These are phyloP conservation scores for Oenanthe melanoleuca DNA, from an alignment of 2,113 vertebrate genomes.

Conservation along the genomic window DNA sequence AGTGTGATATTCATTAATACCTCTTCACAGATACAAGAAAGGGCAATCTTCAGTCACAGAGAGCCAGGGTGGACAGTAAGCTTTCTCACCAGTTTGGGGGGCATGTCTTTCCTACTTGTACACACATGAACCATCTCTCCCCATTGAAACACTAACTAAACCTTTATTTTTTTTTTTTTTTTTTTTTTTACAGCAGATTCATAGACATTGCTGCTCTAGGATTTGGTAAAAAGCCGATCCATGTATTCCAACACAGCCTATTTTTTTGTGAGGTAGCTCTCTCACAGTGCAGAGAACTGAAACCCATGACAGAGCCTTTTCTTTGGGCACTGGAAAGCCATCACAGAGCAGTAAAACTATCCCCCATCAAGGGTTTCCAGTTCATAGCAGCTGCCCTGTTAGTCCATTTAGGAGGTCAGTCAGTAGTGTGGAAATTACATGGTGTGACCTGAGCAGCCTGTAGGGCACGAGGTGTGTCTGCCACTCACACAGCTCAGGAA, in stretches of 20 bases:
- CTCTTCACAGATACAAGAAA: background rate
- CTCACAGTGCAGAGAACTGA: background rate
- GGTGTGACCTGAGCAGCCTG: background rate
- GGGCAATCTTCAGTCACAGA: background rate
- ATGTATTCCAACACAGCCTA: background rate
- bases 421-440: background rate
- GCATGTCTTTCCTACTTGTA: background rate
- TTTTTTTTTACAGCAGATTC: background rate
- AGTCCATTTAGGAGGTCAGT: background rate
- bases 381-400: background rate
- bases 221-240: background rate
- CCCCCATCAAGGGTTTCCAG: background rate
- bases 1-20: background rate
- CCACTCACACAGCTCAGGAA: background rate
- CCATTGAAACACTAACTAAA: background rate
- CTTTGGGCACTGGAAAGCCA: background rate
- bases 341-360: background rate
- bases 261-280: background rate
- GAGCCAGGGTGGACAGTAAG: background rate
- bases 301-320: rapidly evolving
- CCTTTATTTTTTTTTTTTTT: background rate
- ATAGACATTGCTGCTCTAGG: background rate
- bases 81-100: background rate
- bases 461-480: background rate
- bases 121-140: background rate